A percentile compares a stretch with the other conserved stretches of the same genome.
Conservation (phyloP, 2,113 vertebrate species). For the Hydrolagus affinis region DNA sequence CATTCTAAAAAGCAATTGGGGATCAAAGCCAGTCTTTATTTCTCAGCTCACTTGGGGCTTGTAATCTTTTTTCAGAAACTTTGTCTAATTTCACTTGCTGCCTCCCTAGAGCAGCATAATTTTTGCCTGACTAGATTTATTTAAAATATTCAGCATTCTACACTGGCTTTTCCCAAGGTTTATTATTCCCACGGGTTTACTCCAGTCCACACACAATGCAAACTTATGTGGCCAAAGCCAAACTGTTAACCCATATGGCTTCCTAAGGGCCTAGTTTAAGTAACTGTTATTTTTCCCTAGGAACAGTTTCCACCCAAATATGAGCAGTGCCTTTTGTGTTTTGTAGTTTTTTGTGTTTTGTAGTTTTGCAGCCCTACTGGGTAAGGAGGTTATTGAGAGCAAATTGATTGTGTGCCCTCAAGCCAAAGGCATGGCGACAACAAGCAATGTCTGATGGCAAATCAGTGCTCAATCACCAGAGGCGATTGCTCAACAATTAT, state of each 20-base stretch:
- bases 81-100: background rate
- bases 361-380: background rate
- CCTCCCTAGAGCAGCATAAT: conserved; percentile 11
- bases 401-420: background rate
- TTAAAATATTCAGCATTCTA: background rate
- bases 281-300: background rate
- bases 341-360: background rate
- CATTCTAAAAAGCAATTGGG: conserved; percentile 1
- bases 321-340: background rate
- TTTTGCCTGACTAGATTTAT: background rate
- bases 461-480: background rate
- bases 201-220: background rate
- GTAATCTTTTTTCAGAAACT: background rate
- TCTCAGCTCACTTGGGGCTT: background rate
- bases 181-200: background rate
- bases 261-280: background rate
- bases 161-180: background rate
- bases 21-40: background rate
- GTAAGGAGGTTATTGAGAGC: background rate
- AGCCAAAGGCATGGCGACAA: background rate
- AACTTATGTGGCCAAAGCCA: background rate
- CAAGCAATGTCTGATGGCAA: background rate
- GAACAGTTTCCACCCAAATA: background rate
- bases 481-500: background rate
- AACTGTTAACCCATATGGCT: background rate